Evolutionary conservation across 2,113 vertebrate genomes (phyloP).

Genomic region (Trematomus loennbergii): DNA sequence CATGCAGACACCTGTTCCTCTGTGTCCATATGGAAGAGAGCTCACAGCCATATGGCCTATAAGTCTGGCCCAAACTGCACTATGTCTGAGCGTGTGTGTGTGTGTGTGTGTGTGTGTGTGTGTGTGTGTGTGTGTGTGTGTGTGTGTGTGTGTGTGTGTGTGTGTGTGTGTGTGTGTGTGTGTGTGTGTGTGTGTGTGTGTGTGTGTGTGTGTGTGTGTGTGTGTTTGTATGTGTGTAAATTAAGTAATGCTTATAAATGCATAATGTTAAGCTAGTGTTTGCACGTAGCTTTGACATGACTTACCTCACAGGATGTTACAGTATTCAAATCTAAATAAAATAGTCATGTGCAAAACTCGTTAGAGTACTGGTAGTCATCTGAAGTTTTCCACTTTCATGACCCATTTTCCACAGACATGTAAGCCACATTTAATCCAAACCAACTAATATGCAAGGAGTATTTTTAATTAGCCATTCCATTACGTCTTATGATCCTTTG

Average conservation of each 20-base stretch:
- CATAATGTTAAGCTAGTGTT: conserved; percentile 20
- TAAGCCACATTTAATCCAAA: conserved; percentile 17
- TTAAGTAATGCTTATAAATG: neutral
- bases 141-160: conserved; percentile 15
- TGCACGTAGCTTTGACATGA: neutral
- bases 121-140: conserved; percentile 3
- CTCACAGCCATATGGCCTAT: conserved; percentile 66
- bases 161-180: conserved; percentile 8
- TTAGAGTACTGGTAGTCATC: neutral
- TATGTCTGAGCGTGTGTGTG: conserved; percentile 15
- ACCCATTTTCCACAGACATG: neutral
- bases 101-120: conserved; percentile 9
- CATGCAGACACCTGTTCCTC: conserved; percentile 50
- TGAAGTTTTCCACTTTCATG: neutral
- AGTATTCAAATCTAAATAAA: neutral
- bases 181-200: neutral
- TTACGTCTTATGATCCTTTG: conserved; percentile 25
- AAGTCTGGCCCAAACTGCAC: conserved; percentile 33
- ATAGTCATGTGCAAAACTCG: neutral
- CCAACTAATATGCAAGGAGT: conserved; percentile 1
- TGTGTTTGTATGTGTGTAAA: too few species aligned
- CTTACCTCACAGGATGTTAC: neutral
- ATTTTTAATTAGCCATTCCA: conserved; percentile 25
- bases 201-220: neutral
- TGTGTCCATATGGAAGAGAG: conserved; percentile 56